Base-by-base conservation (phyloP, 2,113 vertebrate genomes). In the Eidolon helvum region DNA sequence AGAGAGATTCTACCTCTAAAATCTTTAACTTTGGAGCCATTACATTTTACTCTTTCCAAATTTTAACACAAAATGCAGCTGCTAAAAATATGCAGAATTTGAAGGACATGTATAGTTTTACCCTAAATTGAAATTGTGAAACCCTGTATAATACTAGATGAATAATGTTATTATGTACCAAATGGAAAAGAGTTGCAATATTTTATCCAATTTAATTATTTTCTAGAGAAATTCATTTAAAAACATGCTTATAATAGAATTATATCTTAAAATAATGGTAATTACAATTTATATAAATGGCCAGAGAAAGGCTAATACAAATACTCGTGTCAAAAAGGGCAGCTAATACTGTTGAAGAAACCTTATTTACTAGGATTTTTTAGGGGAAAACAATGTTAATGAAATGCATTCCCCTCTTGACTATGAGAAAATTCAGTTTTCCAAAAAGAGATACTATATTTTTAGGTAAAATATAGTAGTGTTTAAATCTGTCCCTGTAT, bases 91-190 rank as follows among this genome's bases (percentile, higher is more conserved):
- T 75, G 79, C 18, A 92, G 66, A 11, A 88, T 74, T 90, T 83
- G 26, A 30, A 97, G 8, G 50, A 86, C 79, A 87, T 26, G 43
- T 79, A 9, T 89, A 24, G 79, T 90, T 92, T 90, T 94, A 97
- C 94, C 0, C 35, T 87, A 28, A 95, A 12, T 66, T 38, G 74
- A 26, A 10, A 55, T 38, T 59, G 0, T 79, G 0, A 92, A 86
- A 50, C 11, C 86, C 45, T 5, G 0, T 53, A 55, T 72, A 86
- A 88, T 19, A 50, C 10, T 21, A 63, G 2, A 0, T 43, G 12
- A 77, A 87, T 82, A 69, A 95, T 88, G 11, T 48, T 94, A 22
- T 87, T 45, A 74, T 8, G 72, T 63, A 28, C 16, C 65, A 3
- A 72, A 48, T 16, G 43, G 19, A 95, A 93, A 78, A 69, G n/a